These are phyloP conservation scores for Chydorus sphaericus DNA, from an alignment of 2,888 invertebrate genomes.

Conservation along the genomic window DNA sequence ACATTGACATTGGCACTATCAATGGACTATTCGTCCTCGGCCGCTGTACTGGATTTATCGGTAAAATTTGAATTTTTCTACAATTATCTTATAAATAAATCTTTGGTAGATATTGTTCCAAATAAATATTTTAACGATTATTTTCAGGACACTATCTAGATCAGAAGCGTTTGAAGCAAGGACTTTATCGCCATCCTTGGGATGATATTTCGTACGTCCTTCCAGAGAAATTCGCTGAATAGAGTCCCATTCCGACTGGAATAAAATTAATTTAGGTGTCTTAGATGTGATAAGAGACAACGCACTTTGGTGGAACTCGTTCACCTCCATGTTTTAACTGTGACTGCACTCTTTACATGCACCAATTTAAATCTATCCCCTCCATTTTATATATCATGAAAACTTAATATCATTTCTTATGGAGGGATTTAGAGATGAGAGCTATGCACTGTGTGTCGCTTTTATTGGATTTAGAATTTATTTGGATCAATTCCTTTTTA, in stretches of 20 bases:
- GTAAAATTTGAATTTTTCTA: no score
- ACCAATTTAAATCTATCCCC: no score
- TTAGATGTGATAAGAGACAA: neutral
- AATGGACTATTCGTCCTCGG: conserved; percentile 97
- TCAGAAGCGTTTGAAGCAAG: conserved; percentile 96
- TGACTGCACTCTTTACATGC: no score
- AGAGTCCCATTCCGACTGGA: conserved; percentile 4
- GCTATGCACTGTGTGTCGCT: no score
- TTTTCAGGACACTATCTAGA: conserved; percentile 80
- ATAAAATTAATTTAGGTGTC: neutral
- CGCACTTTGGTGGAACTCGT: neutral
- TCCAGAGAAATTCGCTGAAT: conserved; percentile 49
- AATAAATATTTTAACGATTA: conserved; percentile 9
- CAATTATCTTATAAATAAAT: neutral
- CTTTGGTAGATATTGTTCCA: neutral
- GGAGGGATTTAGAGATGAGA: no score
- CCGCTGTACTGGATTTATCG: conserved; percentile 95
- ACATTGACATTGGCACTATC: conserved; percentile 91
- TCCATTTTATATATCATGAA: no score
- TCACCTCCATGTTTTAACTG: no score
- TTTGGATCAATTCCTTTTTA: no score
- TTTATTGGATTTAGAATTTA: no score
- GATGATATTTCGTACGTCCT: conserved; percentile 89
- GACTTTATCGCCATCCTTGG: conserved; percentile 98
- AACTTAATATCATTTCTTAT: no score